Conservation (phyloP, 2,888 invertebrate species). For the Aleiodes alternator region DNA sequence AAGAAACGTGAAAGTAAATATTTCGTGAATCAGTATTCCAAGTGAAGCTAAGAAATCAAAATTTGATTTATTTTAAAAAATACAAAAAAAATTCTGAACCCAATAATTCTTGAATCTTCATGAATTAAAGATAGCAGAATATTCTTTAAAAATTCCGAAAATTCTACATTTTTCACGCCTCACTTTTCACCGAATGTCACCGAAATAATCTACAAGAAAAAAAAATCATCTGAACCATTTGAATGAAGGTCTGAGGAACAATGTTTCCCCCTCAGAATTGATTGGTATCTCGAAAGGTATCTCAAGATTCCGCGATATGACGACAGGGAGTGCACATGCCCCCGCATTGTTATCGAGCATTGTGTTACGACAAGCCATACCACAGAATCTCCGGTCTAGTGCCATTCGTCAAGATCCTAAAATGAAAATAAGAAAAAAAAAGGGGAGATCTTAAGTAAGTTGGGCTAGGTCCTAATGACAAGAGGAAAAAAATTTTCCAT, state of each 20-base stretch:
- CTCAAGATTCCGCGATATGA: conserved; percentile 65
- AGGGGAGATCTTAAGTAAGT: background rate
- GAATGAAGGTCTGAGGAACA: conserved; percentile 61
- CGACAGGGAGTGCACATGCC: conserved; percentile 61
- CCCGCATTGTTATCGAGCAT: conserved; percentile 61
- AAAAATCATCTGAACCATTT: conserved; percentile 55
- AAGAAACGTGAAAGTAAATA: too few relatives aligned
- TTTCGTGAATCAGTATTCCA: background rate
- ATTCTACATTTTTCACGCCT: background rate
- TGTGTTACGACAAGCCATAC: conserved; percentile 55
- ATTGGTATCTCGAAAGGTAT: conserved; percentile 62
- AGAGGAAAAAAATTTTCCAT: conserved; percentile 33
- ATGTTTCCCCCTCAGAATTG: conserved; percentile 63
- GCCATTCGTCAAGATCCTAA: conserved; percentile 39
- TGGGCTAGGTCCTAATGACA: conserved; percentile 33
- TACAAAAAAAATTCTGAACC: background rate
- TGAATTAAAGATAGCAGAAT: background rate
- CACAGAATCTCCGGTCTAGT: conserved; percentile 31
- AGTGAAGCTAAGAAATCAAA: background rate
- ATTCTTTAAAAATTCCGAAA: background rate
- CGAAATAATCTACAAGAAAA: too few relatives aligned
- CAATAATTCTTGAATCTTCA: too few relatives aligned
- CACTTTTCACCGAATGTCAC: too few relatives aligned
- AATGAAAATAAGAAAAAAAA: background rate
- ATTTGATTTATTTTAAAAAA: background rate